Evolutionary conservation across 2,113 vertebrate genomes (phyloP).

Genomic region (Syngnathoides biaculeatus): DNA sequence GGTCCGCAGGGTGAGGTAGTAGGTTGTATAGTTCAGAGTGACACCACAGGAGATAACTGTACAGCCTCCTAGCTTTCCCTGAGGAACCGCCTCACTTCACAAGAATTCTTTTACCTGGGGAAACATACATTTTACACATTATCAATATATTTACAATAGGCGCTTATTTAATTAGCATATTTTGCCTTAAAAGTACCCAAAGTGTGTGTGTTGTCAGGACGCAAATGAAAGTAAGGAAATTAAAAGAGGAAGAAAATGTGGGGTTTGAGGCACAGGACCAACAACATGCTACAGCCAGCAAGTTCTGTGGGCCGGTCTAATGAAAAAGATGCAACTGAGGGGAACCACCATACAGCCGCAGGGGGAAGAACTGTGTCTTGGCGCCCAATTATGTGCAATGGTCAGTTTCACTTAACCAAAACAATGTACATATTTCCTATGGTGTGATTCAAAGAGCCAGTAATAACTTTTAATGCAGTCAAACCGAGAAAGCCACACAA

Average conservation of each 20-base stretch:
- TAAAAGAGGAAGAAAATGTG: conserved; percentile 1
- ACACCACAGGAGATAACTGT: conserved; percentile 99
- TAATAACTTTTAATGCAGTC: conserved; percentile 42
- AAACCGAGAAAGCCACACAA: conserved; percentile 41
- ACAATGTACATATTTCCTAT: conserved; percentile 54
- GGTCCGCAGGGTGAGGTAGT: conserved; percentile 94
- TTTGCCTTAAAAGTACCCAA: not conserved
- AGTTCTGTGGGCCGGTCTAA: conserved; percentile 46
- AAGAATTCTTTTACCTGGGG: not conserved
- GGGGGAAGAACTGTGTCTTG: conserved; percentile 47
- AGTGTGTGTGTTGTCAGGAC: conserved; percentile 4
- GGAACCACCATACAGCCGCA: conserved; percentile 58
- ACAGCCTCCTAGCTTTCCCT: conserved; percentile 99
- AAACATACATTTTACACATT: not conserved
- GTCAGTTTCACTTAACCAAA: conserved; percentile 67
- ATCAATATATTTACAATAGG: not conserved
- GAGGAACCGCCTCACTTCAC: conserved; percentile 59
- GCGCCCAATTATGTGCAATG: conserved; percentile 67
- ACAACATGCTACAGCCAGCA: conserved; percentile 27
- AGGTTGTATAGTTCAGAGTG: conserved; percentile 99
- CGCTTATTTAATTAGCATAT: not conserved
- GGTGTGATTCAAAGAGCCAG: conserved; percentile 53
- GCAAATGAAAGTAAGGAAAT: conserved; percentile 5
- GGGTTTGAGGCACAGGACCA: conserved; percentile 18
- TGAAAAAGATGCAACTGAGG: conserved; percentile 63